Conservation (phyloP, 2,797 vertebrate genomes). For the Miichthys miiuy region DNA sequence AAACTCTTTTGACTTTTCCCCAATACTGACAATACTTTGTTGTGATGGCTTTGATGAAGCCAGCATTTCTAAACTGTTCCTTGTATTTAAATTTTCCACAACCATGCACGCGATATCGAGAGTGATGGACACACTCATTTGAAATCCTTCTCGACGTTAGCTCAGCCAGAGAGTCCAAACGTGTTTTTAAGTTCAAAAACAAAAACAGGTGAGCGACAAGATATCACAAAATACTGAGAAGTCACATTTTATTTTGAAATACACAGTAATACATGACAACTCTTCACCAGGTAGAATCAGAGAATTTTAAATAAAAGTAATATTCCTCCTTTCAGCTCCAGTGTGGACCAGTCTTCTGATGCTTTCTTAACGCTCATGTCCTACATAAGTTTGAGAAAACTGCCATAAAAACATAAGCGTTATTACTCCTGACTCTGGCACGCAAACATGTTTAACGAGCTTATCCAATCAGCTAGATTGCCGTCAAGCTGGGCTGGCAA, state of each 20-base stretch:
- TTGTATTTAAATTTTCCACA: no score
- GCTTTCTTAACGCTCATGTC: not conserved
- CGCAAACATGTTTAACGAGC: constrained; percentile 28
- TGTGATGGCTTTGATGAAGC: no score
- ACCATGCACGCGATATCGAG: no score
- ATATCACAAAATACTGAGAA: not conserved
- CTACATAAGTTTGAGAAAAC: constrained; percentile 9
- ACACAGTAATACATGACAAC: not conserved
- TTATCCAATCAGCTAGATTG: constrained; percentile 36
- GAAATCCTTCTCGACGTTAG: no score
- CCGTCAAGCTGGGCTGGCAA: constrained; percentile 6
- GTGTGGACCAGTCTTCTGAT: not conserved
- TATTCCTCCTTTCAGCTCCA: not conserved
- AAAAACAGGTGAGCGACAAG: no score
- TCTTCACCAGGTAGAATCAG: not conserved
- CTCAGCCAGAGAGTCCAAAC: no score
- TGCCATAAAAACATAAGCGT: constrained; percentile 19
- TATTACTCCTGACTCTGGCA: constrained; percentile 22
- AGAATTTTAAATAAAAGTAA: not conserved
- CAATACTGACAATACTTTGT: no score
- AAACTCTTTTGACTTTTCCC: no score
- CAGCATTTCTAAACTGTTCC: no score
- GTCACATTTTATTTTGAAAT: no score
- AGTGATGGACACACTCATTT: no score
- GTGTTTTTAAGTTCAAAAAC: no score